Evolutionary conservation across 2,113 vertebrate species (phyloP), one percentile per base, ranked within the genome.

Genomic region (Sylvilagus bachmani): DNA sequence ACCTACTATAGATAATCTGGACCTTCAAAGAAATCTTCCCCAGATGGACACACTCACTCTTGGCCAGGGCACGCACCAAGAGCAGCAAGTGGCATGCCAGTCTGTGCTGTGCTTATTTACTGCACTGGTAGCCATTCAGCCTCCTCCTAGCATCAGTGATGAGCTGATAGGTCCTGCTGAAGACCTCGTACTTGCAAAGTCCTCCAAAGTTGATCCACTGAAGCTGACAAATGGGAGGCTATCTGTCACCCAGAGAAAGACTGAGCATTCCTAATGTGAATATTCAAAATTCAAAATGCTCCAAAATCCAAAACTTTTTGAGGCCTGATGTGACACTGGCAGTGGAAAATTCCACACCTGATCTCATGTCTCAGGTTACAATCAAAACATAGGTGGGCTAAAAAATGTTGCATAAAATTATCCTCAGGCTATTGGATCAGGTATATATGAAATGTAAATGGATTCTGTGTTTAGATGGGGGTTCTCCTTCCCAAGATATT

Each of bases 101-200:
- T 51, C 9, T 75, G 3, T 27, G 6, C 51, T 3, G 64, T 29
- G 22, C 55, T 66, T 33, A n/a, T 24, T 70, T 31, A 62, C 69
- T 80, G 79, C 38, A 53, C 58, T n/a, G 88, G 69, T 19, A 55
- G 53, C 22, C 21, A 27, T 14, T 77, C 51, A 19, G 31, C 66
- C 38, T 85, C 44, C 69, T 36, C 55, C 44, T 17, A 9, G 55
- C 31, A 81, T 82, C 55, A 83, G 31, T 44, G 29, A 24, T 10
- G 38, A 89, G 33, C 83, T 66, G 36, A 1, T 22, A 74, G 69
- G 58, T 64, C 53, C 67, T 4, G 29, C 75, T 31, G 62, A 84
- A 92, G 61, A 78, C 31, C 29, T 27, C 86, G 58, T 61, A 66
- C 51, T 86, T 38, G 89, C 91, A 80, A 96, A 90, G 61, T 11